A percentile compares a stretch with the other conserved stretches of the same genome.
Conservation (phyloP, 2,113 vertebrate genomes). For the Chloropsis cyanopogon region DNA sequence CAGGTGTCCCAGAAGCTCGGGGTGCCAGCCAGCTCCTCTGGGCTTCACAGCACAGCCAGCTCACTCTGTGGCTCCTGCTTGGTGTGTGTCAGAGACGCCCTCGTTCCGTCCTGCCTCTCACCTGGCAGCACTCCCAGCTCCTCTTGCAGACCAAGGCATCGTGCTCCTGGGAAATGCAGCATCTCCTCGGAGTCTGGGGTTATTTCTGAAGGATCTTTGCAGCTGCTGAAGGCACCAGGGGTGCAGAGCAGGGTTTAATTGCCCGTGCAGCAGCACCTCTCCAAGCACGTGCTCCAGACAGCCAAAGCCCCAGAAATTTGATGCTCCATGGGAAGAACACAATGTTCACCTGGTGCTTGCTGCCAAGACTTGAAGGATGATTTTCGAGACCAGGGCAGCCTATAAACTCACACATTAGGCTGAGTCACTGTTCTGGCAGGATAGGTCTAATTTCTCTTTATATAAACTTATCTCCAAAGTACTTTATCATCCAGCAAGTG, state of each 20-base stretch:
- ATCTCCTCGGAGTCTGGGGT: neutral
- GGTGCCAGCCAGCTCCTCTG: neutral
- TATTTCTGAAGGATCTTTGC: neutral
- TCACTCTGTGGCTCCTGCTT: neutral
- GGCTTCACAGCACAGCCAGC: neutral
- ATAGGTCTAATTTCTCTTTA: neutral
- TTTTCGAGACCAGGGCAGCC: neutral
- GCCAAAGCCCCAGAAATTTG: neutral
- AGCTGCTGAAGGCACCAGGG: neutral
- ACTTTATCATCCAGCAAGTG: constrained; percentile 25
- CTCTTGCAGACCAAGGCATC: neutral
- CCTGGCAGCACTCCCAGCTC: neutral
- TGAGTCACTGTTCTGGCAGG: constrained; percentile 53
- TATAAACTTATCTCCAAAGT: constrained; percentile 7
- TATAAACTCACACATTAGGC: constrained; percentile 29
- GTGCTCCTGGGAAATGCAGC: neutral
- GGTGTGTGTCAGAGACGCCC: neutral
- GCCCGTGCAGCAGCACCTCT: neutral
- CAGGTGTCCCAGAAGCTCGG: neutral
- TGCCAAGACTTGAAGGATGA: neutral
- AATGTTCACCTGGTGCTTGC: constrained; percentile 27
- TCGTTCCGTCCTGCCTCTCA: rapidly evolving
- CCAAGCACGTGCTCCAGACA: neutral
- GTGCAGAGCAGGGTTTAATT: neutral
- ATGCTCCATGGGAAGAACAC: constrained; percentile 23